phyloP scores from a whole-genome alignment of 1,140 invertebrate genomes.

The Sarcophaga bullata region DNA sequence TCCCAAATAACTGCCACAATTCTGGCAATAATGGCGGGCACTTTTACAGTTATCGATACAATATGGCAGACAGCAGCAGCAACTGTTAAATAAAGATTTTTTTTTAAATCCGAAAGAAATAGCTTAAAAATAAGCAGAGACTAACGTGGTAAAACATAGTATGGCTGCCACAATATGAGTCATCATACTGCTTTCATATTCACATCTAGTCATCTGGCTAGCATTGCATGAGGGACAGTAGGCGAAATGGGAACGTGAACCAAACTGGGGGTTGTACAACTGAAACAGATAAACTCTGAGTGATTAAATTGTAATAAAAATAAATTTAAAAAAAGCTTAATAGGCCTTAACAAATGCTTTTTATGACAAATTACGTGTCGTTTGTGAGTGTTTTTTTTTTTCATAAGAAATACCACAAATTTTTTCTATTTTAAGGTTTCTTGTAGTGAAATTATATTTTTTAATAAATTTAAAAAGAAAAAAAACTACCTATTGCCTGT shows the following conservation, averaged over 20 bases:
- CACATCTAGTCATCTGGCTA: not conserved
- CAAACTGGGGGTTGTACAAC: not conserved
- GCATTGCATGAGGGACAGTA: conserved; percentile 3
- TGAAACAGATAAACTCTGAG: not conserved
- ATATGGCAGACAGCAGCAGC: conserved; percentile 14
- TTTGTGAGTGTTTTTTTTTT: no score
- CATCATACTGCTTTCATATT: conserved; percentile 28
- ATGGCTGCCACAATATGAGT: conserved; percentile 27
- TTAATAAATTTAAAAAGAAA: no score
- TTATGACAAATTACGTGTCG: no score
- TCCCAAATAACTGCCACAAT: conserved; percentile 29
- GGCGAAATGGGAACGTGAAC: conserved; percentile 13
- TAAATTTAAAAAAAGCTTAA: no score
- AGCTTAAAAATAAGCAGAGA: not conserved
- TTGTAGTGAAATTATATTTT: no score
- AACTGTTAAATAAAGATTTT: not conserved
- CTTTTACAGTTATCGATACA: conserved; percentile 11
- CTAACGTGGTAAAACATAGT: conserved; percentile 21
- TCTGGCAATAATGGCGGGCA: conserved; percentile 15
- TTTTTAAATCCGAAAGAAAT: not conserved
- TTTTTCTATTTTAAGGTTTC: no score
- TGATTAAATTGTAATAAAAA: no score
- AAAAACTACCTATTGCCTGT: not conserved
- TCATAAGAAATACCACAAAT: no score
- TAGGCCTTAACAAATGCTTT: no score